phyloP scores from a whole-genome alignment of 2,797 vertebrate genomes.

The Remorina albescens region DNA sequence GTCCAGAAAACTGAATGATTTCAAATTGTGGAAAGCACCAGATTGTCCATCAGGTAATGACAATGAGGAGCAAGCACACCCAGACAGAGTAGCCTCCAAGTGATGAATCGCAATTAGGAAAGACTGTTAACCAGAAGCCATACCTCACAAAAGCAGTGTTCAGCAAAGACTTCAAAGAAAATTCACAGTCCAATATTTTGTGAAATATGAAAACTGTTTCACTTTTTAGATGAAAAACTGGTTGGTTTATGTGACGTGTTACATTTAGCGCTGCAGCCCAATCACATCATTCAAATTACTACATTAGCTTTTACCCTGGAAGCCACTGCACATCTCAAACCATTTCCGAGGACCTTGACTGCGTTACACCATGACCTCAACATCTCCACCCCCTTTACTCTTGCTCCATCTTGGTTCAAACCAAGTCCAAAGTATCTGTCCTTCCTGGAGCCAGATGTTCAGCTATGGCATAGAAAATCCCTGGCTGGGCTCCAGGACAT shows the following conservation, averaged over 20 bases:
- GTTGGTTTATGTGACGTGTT: too few species aligned
- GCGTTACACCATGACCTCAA: not conserved
- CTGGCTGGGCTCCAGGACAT: slow-evolving; percentile 56
- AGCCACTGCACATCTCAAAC: not conserved
- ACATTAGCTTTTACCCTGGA: not conserved
- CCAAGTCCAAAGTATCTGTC: slow-evolving; percentile 19
- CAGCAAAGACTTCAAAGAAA: slow-evolving; percentile 16
- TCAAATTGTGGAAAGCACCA: too few species aligned
- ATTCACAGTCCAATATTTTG: not conserved
- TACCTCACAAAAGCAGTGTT: not conserved
- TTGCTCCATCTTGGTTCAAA: slow-evolving; percentile 3
- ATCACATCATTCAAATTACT: not conserved
- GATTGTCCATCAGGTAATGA: slow-evolving; percentile 5
- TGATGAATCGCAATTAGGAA: slow-evolving; percentile 10
- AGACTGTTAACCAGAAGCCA: slow-evolving; percentile 12
- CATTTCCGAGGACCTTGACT: not conserved
- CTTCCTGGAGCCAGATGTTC: slow-evolving; percentile 48
- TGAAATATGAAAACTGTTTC: too few species aligned
- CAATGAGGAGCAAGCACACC: slow-evolving; percentile 1
- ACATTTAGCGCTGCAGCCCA: not conserved
- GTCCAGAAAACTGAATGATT: slow-evolving; percentile 2
- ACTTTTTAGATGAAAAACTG: too few species aligned
- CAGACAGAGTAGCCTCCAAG: slow-evolving; percentile 2
- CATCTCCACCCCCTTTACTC: not conserved
- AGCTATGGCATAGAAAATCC: slow-evolving; percentile 47